Conservation (phyloP, 2,797 vertebrate genomes). For the Macropodus opercularis region DNA sequence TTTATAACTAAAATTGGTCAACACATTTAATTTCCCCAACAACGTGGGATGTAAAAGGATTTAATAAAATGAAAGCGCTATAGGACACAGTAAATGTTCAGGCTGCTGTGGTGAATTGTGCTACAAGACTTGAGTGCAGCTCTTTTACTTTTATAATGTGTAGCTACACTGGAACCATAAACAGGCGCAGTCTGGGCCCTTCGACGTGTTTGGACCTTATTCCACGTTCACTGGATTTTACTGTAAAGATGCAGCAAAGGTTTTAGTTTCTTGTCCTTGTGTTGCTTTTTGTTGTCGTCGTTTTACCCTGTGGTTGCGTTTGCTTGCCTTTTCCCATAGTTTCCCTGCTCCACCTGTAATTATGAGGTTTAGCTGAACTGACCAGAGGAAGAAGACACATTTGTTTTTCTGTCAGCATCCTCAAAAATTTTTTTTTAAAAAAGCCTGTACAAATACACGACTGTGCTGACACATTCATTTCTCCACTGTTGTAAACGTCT, state of each 20-base stretch:
- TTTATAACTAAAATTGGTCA: background rate
- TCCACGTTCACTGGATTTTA: conserved; percentile 14
- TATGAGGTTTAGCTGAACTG: conserved; percentile 64
- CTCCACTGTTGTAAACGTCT: conserved; percentile 5
- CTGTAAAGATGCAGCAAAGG: conserved; percentile 12
- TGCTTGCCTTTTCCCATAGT: conserved; percentile 32
- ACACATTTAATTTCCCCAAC: background rate
- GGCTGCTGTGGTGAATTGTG: background rate
- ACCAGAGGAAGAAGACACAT: conserved; percentile 65
- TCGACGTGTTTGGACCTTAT: conserved; percentile 1
- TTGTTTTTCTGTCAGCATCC: conserved; percentile 59
- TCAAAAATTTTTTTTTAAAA: too few species aligned
- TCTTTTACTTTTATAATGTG: conserved; percentile 1
- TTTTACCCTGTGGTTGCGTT: conserved; percentile 27
- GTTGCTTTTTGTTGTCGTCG: conserved; percentile 27
- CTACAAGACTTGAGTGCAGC: background rate
- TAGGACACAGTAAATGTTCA: background rate
- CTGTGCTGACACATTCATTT: conserved; percentile 53
- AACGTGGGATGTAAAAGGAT: background rate
- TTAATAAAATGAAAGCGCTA: background rate
- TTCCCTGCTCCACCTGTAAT: conserved; percentile 58
- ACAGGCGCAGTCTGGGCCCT: conserved; percentile 7
- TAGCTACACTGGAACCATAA: conserved; percentile 17
- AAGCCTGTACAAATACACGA: conserved; percentile 45
- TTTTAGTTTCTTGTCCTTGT: background rate